phyloP scores from a whole-genome alignment of 2,797 vertebrate genomes.

The Nyctibius grandis region DNA sequence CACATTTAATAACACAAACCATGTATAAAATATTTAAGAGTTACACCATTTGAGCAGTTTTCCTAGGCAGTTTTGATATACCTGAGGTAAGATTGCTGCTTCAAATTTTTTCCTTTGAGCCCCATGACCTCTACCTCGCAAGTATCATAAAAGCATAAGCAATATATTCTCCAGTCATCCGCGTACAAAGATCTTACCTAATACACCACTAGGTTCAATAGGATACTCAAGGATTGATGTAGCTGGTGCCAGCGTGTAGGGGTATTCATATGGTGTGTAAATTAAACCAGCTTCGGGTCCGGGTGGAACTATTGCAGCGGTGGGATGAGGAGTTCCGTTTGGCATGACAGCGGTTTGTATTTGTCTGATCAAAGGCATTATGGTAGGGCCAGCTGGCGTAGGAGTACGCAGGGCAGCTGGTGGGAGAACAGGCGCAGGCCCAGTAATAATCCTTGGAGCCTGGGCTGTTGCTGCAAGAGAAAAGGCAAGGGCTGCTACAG shows the following conservation, averaged over 20 bases:
- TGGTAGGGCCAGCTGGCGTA: constrained; percentile 88
- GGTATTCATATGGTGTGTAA: constrained; percentile 97
- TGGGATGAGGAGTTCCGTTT: constrained; percentile 90
- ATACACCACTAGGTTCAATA: constrained; percentile 96
- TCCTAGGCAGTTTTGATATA: not conserved
- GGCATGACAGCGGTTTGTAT: constrained; percentile 96
- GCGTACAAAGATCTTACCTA: constrained; percentile 82
- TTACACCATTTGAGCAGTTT: not conserved
- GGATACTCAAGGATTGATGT: constrained; percentile 99
- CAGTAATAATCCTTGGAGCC: constrained; percentile 93
- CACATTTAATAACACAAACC: not conserved
- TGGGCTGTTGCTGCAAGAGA: constrained; percentile 93
- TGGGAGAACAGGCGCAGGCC: constrained; percentile 91
- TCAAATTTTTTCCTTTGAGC: not conserved
- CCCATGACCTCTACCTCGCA: not conserved
- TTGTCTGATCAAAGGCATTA: constrained; percentile 99
- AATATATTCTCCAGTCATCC: not conserved
- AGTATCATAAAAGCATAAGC: not conserved
- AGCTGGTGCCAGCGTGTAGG: constrained; percentile 93
- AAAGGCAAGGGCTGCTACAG: constrained; percentile 94
- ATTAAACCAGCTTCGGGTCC: constrained; percentile 92
- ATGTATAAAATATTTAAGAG: not conserved
- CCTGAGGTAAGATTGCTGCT: not conserved
- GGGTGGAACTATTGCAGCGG: constrained; percentile 87
- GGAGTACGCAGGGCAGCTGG: constrained; percentile 86